phyloP scores from a whole-genome alignment of 2,888 invertebrate genomes.

The Abscondita cerata region DNA sequence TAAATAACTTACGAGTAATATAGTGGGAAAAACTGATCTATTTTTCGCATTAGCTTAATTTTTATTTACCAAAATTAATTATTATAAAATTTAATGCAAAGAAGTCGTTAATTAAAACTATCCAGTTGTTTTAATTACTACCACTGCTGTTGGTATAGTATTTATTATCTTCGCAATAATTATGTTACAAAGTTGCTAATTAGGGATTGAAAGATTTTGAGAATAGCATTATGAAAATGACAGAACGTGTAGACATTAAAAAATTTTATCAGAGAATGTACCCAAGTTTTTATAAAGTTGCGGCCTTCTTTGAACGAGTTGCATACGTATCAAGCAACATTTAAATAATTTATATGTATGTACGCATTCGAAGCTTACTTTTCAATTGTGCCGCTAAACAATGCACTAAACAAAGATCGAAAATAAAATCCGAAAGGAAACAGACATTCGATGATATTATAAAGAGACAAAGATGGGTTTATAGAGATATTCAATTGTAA shows the following conservation, averaged over 20 bases:
- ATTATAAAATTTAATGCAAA: too few relatives aligned
- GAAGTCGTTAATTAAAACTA: too few relatives aligned
- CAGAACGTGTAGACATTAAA: slow-evolving; percentile 24
- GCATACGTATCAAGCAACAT: slow-evolving; percentile 60
- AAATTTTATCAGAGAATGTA: slow-evolving; percentile 48
- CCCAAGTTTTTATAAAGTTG: slow-evolving; percentile 57
- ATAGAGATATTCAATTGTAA: slow-evolving; percentile 50
- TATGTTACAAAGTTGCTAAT: too few relatives aligned
- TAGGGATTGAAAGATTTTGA: too few relatives aligned
- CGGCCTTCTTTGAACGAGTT: slow-evolving; percentile 59
- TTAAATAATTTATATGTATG: slow-evolving; percentile 61
- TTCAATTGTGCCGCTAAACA: slow-evolving; percentile 55
- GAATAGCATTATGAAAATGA: slow-evolving; percentile 32
- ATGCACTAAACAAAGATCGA: slow-evolving; percentile 51
- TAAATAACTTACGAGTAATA: too few relatives aligned
- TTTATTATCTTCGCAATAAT: too few relatives aligned
- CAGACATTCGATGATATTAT: slow-evolving; percentile 33
- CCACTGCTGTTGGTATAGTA: too few relatives aligned
- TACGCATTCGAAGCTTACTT: slow-evolving; percentile 56
- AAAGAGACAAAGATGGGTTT: slow-evolving; percentile 36
- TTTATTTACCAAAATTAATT: too few relatives aligned
- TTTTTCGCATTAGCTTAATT: too few relatives aligned
- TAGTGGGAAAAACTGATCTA: too few relatives aligned
- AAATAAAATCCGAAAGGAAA: slow-evolving; percentile 50
- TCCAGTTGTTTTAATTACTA: too few relatives aligned